Conservation (phyloP, 2,113 vertebrate genomes). For the Motacilla tschutschensis region DNA sequence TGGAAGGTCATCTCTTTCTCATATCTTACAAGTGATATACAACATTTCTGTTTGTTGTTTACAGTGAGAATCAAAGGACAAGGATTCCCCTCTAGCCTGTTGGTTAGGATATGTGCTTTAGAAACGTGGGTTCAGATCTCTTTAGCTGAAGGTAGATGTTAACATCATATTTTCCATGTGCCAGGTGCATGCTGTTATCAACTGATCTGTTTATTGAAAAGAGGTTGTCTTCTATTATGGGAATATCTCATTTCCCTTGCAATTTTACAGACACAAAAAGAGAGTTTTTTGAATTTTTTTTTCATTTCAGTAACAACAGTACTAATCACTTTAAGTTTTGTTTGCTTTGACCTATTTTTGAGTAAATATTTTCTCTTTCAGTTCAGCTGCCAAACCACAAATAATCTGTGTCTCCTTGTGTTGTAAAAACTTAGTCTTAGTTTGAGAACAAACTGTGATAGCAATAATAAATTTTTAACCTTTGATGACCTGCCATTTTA, state of each 20-base stretch:
- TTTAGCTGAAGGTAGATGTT: background rate
- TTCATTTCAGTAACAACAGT: background rate
- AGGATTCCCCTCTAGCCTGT: background rate
- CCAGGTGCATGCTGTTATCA: background rate
- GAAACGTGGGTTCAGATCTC: background rate
- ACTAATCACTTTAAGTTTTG: background rate
- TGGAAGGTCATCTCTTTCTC: background rate
- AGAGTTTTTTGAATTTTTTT: background rate
- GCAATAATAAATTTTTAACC: background rate
- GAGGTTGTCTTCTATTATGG: background rate
- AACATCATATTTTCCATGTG: background rate
- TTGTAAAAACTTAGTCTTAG: background rate
- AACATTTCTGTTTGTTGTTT: background rate
- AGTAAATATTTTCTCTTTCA: background rate
- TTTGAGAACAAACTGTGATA: background rate
- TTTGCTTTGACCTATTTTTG: background rate
- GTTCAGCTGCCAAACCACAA: slow-evolving; percentile 8
- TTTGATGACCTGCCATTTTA: background rate
- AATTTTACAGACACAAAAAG: background rate
- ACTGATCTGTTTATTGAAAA: background rate
- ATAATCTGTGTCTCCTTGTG: background rate
- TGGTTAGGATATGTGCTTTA: background rate
- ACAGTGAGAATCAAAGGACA: background rate
- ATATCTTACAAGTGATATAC: background rate
- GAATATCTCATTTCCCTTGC: background rate